These are phyloP conservation scores for Vimba vimba DNA, from an alignment of 2,113 vertebrate species.

Conservation along the genomic window DNA sequence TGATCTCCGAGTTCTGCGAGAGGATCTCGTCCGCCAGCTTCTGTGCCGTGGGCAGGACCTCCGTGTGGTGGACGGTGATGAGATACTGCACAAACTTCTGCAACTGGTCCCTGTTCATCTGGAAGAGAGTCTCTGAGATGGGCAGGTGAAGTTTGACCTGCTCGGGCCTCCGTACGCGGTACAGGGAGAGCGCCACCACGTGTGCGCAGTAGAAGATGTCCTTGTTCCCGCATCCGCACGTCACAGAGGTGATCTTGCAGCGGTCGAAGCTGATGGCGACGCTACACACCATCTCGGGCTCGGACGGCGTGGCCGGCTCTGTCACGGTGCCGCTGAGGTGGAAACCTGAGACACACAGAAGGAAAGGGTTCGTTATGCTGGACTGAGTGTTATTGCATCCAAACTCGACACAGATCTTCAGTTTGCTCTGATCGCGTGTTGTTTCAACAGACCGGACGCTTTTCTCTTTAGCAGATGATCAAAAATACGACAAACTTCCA, in stretches of 20 bases:
- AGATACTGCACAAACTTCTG: conserved; percentile 99
- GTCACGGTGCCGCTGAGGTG: conserved; percentile 97
- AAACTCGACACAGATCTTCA: background rate
- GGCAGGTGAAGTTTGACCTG: conserved; percentile 99
- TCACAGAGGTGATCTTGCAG: conserved; percentile 99
- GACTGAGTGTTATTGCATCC: background rate
- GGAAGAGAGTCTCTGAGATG: conserved; percentile 98
- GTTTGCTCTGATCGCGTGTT: background rate
- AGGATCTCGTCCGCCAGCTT: conserved; percentile 98
- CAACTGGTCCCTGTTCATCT: conserved; percentile 99
- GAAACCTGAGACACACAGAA: conserved; percentile 82
- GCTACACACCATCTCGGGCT: conserved; percentile 94
- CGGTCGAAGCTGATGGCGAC: conserved; percentile 99
- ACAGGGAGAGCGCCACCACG: conserved; percentile 96
- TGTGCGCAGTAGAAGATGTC: conserved; percentile 99
- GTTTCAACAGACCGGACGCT: background rate
- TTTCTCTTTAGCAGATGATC: background rate
- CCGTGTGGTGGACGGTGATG: conserved; percentile 98
- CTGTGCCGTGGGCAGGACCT: conserved; percentile 97
- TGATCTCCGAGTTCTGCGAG: conserved; percentile 98
- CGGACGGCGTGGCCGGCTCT: conserved; percentile 90
- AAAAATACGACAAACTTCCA: background rate
- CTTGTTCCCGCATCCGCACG: conserved; percentile 98
- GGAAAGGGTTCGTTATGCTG: conserved; percentile 19
- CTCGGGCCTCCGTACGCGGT: conserved; percentile 96